Conservation (phyloP, 2,797 vertebrate species). For the Staurois parvus region DNA sequence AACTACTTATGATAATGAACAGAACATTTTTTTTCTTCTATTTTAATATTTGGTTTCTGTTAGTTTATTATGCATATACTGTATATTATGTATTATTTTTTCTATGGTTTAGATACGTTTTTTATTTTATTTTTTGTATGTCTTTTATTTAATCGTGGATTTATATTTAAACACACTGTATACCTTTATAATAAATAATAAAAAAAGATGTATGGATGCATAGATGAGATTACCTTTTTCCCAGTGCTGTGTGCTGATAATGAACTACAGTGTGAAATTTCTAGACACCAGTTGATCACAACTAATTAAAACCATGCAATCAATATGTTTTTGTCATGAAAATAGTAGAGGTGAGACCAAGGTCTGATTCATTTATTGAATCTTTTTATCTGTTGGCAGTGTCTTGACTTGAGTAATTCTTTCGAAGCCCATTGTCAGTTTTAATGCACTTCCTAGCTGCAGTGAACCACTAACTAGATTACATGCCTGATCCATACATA, state of each 20-base stretch:
- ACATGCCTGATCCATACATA: constrained; percentile 16
- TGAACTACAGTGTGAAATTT: constrained; percentile 28
- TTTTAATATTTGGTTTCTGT: too few relatives aligned
- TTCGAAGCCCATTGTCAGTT: constrained; percentile 21
- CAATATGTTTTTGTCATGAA: constrained; percentile 49
- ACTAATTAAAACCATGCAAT: constrained; percentile 50
- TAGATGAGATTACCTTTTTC: constrained; percentile 11
- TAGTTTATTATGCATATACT: too few relatives aligned
- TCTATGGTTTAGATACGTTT: not conserved
- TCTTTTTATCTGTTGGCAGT: constrained; percentile 31
- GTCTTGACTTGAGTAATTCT: constrained; percentile 32
- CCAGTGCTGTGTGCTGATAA: constrained; percentile 34
- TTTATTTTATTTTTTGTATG: not conserved
- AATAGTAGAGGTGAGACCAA: constrained; percentile 48
- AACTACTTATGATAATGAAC: too few relatives aligned
- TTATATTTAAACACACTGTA: not conserved
- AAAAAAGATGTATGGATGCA: not conserved
- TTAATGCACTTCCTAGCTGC: constrained; percentile 15
- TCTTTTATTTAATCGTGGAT: not conserved
- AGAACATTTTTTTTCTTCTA: too few relatives aligned
- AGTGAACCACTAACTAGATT: constrained; percentile 18
- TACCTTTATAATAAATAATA: not conserved
- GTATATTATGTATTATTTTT: too few relatives aligned
- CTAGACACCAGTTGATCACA: constrained; percentile 39
- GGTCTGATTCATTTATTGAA: constrained; percentile 45